Evolutionary conservation across 2,113 vertebrate species (phyloP), one percentile per base, ranked within the genome.

Genomic region (Seriola rivoliana): DNA sequence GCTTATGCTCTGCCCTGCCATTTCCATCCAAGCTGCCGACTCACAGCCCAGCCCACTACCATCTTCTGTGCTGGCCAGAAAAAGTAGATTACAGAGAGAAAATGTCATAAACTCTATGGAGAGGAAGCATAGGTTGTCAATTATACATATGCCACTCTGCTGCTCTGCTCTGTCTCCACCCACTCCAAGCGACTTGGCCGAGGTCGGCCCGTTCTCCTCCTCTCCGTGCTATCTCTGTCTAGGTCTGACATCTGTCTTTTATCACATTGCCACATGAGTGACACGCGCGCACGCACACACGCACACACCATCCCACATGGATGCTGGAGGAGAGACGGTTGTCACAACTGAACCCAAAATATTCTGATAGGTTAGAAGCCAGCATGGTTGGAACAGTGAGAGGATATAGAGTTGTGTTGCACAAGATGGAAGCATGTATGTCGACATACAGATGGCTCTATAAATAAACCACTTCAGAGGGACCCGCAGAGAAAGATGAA

Each of bases 61-160:
- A 80, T 86, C 66, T 75, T 55, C 74, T 59, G 62, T 60, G 44
- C 63, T 44, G 69, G 89, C 81, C 80, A 89, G 75, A 57, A 80
- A 88, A 89, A 90, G 84, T 76, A 88, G 86, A 92, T 92, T 88
- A 92, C 86, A 87, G 80, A 85, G 82, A 68, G 84, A 78, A 89
- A 86, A 91, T 91, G 88, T 89, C 90, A 86, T 88, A 85, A 88
- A 90, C 68, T 90, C 86, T 87, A 77, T 55, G 64, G 88, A 89
- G 87, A 85, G 81, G 81, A 87, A 84, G 88, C 88, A 82, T 62
- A 75, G 87, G 87, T 89, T 92, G 89, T 93, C 87, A 92, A 93
- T 92, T 90, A 94, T 91, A 93, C 90, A 92, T 91, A 85, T 82
- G 71, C 72, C 86, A 86, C 86, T 82, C 86, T 62, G 86, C 81